A percentile compares a stretch with the other conserved stretches of the same genome.
phyloP scores from a whole-genome alignment of 2,888 invertebrate genomes.

The Tinea semifulvella region DNA sequence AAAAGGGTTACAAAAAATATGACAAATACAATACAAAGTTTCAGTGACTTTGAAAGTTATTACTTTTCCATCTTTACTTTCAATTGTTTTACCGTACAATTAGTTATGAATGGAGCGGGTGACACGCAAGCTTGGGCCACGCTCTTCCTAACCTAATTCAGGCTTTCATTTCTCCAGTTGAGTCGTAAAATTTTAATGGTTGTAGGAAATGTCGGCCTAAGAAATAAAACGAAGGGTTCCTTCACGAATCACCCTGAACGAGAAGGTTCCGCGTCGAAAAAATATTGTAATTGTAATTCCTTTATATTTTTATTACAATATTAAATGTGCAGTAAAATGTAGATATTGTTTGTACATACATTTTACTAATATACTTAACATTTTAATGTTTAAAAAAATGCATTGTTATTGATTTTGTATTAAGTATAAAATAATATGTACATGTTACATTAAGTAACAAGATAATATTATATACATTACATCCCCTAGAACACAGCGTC shows the following conservation, averaged over 20 bases:
- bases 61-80: slow-evolving; percentile 24
- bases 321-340: slow-evolving; percentile 1
- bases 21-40: no score
- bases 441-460: no score
- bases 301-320: slow-evolving; percentile 8
- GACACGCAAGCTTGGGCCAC: slow-evolving; percentile 43
- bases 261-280: not conserved
- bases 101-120: slow-evolving; percentile 33
- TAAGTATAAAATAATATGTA: no score
- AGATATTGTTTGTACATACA: not conserved
- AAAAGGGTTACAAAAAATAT: no score
- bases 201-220: slow-evolving; percentile 42
- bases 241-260: slow-evolving; percentile 27
- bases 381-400: not conserved
- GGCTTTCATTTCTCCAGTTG: slow-evolving; percentile 59
- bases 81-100: slow-evolving; percentile 21
- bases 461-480: no score
- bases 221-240: slow-evolving; percentile 36
- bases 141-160: slow-evolving; percentile 57
- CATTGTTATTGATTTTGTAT: not conserved
- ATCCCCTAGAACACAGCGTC: no score
- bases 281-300: slow-evolving; percentile 2
- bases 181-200: slow-evolving; percentile 62
- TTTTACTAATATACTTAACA: not conserved
- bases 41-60: no score